Evolutionary conservation across 2,888 invertebrate species (phyloP).

Genomic region (Caenorhabditis becei): DNA sequence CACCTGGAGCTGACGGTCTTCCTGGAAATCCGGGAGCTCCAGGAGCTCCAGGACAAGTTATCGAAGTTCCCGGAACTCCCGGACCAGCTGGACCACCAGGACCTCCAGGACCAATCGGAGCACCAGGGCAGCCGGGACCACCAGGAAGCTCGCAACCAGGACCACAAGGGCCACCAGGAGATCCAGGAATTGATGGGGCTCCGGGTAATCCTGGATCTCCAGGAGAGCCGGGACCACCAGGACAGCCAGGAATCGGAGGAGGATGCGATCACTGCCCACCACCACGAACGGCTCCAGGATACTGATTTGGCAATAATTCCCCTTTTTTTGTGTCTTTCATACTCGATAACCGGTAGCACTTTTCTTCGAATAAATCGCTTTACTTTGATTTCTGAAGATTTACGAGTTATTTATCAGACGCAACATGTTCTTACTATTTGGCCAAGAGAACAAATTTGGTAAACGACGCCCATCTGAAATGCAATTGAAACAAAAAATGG

Average conservation of each 20-base stretch:
- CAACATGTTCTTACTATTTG: too few species aligned
- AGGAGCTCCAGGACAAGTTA: constrained; percentile 65
- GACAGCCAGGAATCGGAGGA: constrained; percentile 64
- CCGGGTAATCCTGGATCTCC: constrained; percentile 66
- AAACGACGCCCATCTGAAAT: too few species aligned
- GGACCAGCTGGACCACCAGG: constrained; percentile 72
- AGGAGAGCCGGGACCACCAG: constrained; percentile 66
- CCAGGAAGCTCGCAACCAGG: constrained; percentile 64
- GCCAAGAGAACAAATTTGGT: too few species aligned
- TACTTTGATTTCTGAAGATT: too few species aligned
- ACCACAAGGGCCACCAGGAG: constrained; percentile 69
- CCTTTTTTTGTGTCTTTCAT: background rate
- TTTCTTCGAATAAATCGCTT: background rate
- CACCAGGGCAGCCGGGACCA: constrained; percentile 65
- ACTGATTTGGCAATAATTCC: constrained; percentile 22
- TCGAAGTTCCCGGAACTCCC: constrained; percentile 61
- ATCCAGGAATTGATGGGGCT: constrained; percentile 61
- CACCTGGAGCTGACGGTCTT: constrained; percentile 68
- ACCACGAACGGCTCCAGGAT: constrained; percentile 63
- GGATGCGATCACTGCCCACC: constrained; percentile 66
- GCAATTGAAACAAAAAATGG: too few species aligned
- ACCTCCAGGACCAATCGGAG: constrained; percentile 63
- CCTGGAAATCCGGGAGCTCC: constrained; percentile 70
- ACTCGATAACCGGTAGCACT: constrained; percentile 14
- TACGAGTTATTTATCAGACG: too few species aligned